Evolutionary conservation across 2,888 invertebrate species (phyloP), one percentile per base, ranked within the genome.

Genomic region (Lamellibrachia satsuma): DNA sequence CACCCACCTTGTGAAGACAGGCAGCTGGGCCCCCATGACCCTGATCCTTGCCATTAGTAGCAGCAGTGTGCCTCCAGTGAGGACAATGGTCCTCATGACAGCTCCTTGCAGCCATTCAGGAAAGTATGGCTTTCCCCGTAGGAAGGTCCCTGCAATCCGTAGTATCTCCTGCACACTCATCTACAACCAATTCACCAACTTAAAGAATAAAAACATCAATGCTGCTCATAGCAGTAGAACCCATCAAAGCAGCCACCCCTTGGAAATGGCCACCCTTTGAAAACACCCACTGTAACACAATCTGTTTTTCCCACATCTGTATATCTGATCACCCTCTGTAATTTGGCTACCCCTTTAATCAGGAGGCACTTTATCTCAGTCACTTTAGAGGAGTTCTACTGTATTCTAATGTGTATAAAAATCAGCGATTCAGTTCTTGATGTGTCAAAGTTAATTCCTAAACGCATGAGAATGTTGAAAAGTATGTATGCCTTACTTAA

Each of bases 21-120:
- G 99, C 95, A 99, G 97, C 97, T 99, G 98, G 0, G 99, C 98
- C 27, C 99, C 99, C 99, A 99, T 99, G 93, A 99, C 98, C 96
- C 98, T 98, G 93, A 99, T 97, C 94, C 99, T 94, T 3, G 98
- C 98, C 91, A 98, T 97, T 92, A 99, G 97, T 91, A 99, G 97
- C 91, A 98, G 97, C 91, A 98, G 97, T 0, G 98, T 98, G 92
- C 98, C 98, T 94, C 98, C 97, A 93, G 98, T 97, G 52, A 99
- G 97, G n/a, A 98, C 98, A 90, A 97, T 97, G 93, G 98, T 97
- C 92, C 99, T 97, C 93, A 98, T 92, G n/a, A 95, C 93, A 11
- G 96, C 95, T 7, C 94, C 95, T 92, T 93, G 93, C 91, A 96
- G 93, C 95, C 96, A 96, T 6, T 91, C 52, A 7, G 96, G 96